A percentile compares a stretch with the other conserved stretches of the same genome.
These are phyloP conservation scores for Alectoris magna DNA, from an alignment of 2,797 vertebrate genomes.

Conservation along the genomic window DNA sequence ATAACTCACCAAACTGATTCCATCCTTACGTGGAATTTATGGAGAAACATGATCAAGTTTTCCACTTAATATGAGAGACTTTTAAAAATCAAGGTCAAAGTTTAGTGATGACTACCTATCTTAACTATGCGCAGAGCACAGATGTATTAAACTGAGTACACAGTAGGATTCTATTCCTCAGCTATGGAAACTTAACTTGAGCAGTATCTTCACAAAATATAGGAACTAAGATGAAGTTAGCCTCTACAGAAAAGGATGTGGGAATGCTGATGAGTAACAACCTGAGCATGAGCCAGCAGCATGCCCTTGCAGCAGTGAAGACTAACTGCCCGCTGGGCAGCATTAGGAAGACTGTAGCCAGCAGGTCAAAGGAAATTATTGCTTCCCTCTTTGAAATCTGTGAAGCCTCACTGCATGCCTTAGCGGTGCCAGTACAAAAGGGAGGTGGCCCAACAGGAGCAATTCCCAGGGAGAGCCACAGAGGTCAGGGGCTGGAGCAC, in stretches of 20 bases:
- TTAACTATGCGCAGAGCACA: not conserved
- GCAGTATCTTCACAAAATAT: not conserved
- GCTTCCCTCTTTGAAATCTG: not conserved
- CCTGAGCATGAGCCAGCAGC: not conserved
- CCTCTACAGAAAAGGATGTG: not conserved
- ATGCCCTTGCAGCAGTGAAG: not conserved
- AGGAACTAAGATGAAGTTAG: not conserved
- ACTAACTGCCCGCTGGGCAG: not conserved
- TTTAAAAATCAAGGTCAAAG: not conserved
- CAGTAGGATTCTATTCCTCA: not conserved
- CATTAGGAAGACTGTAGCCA: not conserved
- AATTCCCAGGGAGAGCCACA: not conserved
- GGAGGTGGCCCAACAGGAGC: not conserved
- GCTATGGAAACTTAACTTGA: not conserved
- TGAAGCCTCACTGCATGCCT: not conserved
- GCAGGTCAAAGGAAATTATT: not conserved
- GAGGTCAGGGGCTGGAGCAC: not conserved
- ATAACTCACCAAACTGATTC: not conserved
- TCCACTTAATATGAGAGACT: not conserved
- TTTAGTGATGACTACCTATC: not conserved
- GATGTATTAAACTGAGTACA: rapidly evolving
- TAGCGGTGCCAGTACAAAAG: not conserved
- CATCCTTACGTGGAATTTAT: not conserved
- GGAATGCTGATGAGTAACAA: not conserved
- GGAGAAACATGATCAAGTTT: not conserved